These are phyloP conservation scores for Serilophus lunatus DNA, from an alignment of 2,113 vertebrate species.

Conservation along the genomic window DNA sequence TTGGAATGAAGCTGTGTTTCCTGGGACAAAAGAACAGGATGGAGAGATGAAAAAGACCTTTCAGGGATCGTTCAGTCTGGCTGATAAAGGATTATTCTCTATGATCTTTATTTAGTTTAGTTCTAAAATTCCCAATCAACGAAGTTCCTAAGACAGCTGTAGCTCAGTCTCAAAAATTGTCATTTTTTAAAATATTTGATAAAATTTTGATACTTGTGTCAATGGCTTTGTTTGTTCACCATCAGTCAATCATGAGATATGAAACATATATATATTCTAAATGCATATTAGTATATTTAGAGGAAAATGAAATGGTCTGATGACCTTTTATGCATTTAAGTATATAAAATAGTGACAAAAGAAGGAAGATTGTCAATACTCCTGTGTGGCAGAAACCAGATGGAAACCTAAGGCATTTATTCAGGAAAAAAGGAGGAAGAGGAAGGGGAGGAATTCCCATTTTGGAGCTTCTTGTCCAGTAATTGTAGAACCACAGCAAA, in stretches of 20 bases:
- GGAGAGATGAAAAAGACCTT: neutral
- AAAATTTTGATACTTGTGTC: no score
- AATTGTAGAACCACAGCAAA: neutral
- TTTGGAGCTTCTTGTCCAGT: neutral
- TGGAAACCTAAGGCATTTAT: neutral
- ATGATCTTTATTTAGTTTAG: neutral
- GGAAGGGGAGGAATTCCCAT: neutral
- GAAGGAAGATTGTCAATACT: neutral
- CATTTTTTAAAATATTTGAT: neutral
- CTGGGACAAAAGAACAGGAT: neutral
- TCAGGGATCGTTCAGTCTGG: neutral
- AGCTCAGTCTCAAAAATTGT: neutral
- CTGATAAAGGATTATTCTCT: neutral
- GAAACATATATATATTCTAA: neutral
- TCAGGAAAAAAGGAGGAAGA: neutral
- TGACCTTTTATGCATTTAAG: neutral
- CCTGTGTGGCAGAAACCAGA: neutral
- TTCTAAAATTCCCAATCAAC: neutral
- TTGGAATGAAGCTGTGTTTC: constrained; percentile 20
- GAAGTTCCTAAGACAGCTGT: neutral
- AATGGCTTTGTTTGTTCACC: neutral
- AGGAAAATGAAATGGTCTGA: neutral
- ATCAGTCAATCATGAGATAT: neutral
- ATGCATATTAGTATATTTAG: neutral
- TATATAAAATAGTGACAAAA: neutral